Evolutionary conservation across 2,888 invertebrate genomes (phyloP), one percentile per base, ranked within the genome.

Genomic region (Pardosa pseudoannulata): DNA sequence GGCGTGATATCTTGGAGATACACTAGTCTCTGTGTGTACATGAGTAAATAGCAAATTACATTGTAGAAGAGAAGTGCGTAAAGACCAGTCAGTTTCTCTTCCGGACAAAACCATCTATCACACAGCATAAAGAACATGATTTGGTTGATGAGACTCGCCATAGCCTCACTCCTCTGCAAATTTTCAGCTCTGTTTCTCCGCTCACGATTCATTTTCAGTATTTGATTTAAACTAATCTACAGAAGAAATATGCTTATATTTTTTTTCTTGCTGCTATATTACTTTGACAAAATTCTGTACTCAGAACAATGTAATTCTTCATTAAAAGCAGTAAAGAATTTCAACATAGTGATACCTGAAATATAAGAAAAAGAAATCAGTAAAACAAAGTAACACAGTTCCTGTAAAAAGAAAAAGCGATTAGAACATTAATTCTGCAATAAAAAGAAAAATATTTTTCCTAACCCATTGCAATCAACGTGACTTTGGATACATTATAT

Each of bases 11-110:
- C 95, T 91, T 95, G 94, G 90, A 95, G 95, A 89, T 94, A 94
- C 88, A 94, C 93, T 9, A 95, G 92, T 90, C 95, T 95, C 88
- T 94, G 94, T 27, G 95, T 94, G 92, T 96, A 96, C 89, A 94
- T 93, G n/a, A 95, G 94, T 90, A 95, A 95, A 92, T 96, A 96
- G 0, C 95, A 94, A 88, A 95, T 93, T 9, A 95, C 95, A 91
- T 96, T 96, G 93, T 95, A 96, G 92, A 96, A 95, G 94, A 96
- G 95, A 19, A 96, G 92, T 0, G 95, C 95, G 91, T 96, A 96
- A 28, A 96, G 93, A 50, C 94, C 94, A 0, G 95, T 95, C 65
- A 95, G 93, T 89, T 93, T 91, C 88, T 92, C 91, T 90, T 92
- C 90, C 0, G 93, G 93, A 46, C 94, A 92, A 31, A 95, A 92